Evolutionary conservation across 2,888 invertebrate species (phyloP).

Genomic region (Epinotia bilunana): DNA sequence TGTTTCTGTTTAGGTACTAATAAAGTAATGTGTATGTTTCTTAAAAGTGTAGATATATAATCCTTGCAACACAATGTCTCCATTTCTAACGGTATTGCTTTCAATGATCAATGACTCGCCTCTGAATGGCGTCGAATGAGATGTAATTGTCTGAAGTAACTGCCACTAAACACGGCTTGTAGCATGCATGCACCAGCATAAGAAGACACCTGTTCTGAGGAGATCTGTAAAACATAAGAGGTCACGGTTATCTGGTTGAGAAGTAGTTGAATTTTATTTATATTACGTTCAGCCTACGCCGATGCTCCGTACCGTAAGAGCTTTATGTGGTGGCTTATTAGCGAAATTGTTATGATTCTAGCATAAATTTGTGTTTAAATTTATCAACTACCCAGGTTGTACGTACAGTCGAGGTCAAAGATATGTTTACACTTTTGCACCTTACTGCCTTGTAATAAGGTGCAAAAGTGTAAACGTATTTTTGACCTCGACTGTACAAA

Average conservation of each 20-base stretch:
- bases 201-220: neutral
- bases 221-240: neutral
- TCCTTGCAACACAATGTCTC: slow-evolving; percentile 37
- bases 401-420: too few relatives aligned
- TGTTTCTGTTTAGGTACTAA: neutral
- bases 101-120: slow-evolving; percentile 34
- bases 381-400: neutral
- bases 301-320: slow-evolving; percentile 24
- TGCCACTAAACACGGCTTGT: slow-evolving; percentile 38
- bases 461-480: too few relatives aligned
- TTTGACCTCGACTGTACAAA: too few relatives aligned
- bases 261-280: slow-evolving; percentile 42
- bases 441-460: too few relatives aligned
- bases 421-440: too few relatives aligned
- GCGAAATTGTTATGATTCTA: slow-evolving; percentile 18
- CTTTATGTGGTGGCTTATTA: slow-evolving; percentile 20
- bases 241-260: slow-evolving; percentile 8
- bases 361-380: neutral
- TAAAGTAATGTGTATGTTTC: too few relatives aligned
- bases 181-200: neutral
- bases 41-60: neutral
- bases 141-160: slow-evolving; percentile 38
- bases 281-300: slow-evolving; percentile 37
- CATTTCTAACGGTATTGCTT: slow-evolving; percentile 40
- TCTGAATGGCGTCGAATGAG: slow-evolving; percentile 38